Percentiles rank a stretch among this genome's conserved stretches.
Conservation (phyloP, 2,797 vertebrate species). For the Diceros bicornis region DNA sequence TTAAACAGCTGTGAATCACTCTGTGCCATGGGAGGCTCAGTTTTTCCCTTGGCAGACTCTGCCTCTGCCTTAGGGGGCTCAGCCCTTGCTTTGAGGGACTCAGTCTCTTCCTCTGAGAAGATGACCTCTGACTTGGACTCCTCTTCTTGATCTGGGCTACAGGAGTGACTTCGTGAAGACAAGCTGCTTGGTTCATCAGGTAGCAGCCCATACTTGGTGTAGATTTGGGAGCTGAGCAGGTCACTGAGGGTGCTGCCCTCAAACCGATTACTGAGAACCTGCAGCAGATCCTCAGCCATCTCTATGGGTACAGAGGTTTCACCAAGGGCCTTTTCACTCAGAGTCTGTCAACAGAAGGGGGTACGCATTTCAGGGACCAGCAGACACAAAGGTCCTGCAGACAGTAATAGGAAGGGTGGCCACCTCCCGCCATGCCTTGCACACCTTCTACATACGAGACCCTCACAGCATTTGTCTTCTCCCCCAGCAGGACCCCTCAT, state of each 20-base stretch:
- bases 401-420: neutral
- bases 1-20: slow-evolving; percentile 88
- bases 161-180: slow-evolving; percentile 35
- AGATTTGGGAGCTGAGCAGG: slow-evolving; percentile 92
- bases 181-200: neutral
- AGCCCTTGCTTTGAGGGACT: neutral
- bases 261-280: slow-evolving; percentile 91
- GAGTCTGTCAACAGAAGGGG: slow-evolving; percentile 69
- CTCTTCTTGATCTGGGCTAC: slow-evolving; percentile 67
- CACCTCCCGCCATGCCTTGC: neutral
- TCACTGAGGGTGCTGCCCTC: slow-evolving; percentile 91
- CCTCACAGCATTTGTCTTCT: neutral
- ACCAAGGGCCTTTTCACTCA: slow-evolving; percentile 91
- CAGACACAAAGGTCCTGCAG: neutral
- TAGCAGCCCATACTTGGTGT: slow-evolving; percentile 80
- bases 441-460: neutral
- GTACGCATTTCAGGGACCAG: neutral
- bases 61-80: slow-evolving; percentile 73
- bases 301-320: slow-evolving; percentile 89
- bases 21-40: neutral
- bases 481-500: neutral
- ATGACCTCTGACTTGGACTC: neutral
- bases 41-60: slow-evolving; percentile 18
- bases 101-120: slow-evolving; percentile 55
- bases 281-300: slow-evolving; percentile 92